phyloP scores from a whole-genome alignment of 2,113 vertebrate species.

The Platysteira castanea region DNA sequence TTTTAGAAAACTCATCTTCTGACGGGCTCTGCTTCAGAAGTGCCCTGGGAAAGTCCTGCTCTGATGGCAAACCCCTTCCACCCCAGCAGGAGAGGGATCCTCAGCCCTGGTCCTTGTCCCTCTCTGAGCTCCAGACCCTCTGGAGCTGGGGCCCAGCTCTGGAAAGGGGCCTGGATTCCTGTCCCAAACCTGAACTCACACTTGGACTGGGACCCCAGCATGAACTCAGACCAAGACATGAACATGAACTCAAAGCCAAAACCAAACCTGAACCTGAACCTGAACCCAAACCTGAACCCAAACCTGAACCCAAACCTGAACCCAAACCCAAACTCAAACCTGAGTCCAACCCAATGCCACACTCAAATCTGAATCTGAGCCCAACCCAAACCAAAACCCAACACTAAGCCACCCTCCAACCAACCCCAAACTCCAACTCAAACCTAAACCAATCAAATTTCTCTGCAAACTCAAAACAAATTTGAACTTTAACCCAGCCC shows the following conservation, averaged over 20 bases:
- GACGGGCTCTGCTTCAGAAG: conserved; percentile 52
- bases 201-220: neutral
- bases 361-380: neutral
- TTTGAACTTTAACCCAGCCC: neutral
- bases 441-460: neutral
- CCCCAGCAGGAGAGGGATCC: neutral
- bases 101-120: neutral
- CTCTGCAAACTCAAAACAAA: neutral
- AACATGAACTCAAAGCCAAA: neutral
- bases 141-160: neutral
- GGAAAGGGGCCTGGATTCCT: neutral
- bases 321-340: neutral
- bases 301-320: neutral
- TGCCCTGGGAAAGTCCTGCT: conserved; percentile 56
- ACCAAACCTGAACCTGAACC: neutral
- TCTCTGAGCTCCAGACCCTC: neutral
- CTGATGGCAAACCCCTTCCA: conserved; percentile 23
- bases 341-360: neutral
- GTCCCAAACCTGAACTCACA: neutral
- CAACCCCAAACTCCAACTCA: neutral
- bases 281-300: neutral
- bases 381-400: neutral
- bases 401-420: neutral
- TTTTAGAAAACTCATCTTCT: conserved; percentile 71
- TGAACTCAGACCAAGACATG: neutral